Percentiles rank a stretch among this genome's conserved stretches.
Conservation (phyloP, 2,113 vertebrate genomes). For the Pao palembangensis region DNA sequence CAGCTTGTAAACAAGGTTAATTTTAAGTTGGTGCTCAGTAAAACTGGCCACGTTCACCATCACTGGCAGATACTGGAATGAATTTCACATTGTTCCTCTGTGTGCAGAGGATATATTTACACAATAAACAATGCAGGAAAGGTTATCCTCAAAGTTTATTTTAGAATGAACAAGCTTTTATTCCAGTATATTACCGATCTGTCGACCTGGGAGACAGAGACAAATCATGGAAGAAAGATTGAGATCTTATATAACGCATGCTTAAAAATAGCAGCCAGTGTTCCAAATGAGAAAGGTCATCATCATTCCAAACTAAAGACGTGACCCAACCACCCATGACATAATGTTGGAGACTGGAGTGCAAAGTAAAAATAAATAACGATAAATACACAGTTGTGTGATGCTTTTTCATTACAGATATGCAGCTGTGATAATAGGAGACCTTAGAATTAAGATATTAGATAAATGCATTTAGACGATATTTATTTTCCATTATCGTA, state of each 20-base stretch:
- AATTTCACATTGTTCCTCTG: neutral
- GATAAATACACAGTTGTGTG: too few relatives aligned
- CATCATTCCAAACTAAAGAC: neutral
- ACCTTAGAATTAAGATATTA: neutral
- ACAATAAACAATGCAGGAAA: slow-evolving; percentile 17
- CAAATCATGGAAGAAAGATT: neutral
- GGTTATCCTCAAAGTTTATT: slow-evolving; percentile 5
- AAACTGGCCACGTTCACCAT: slow-evolving; percentile 41
- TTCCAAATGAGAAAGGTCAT: slow-evolving; percentile 20
- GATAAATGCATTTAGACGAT: neutral
- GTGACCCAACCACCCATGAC: slow-evolving; percentile 6
- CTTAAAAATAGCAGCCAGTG: slow-evolving; percentile 13
- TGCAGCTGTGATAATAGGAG: slow-evolving; percentile 3
- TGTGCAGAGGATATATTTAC: neutral
- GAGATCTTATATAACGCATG: slow-evolving; percentile 4
- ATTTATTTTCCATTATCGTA: neutral
- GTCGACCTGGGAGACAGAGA: neutral
- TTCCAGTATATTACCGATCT: slow-evolving; percentile 9
- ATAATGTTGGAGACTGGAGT: slow-evolving; percentile 3
- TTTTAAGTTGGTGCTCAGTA: slow-evolving; percentile 46
- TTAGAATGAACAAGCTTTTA: neutral
- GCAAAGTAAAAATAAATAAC: slow-evolving; percentile 14
- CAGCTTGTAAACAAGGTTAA: slow-evolving; percentile 63
- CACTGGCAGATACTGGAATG: slow-evolving; percentile 17
- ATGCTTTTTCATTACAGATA: slow-evolving; percentile 13